phyloP scores from a whole-genome alignment of 1,140 invertebrate genomes.

The Thaumetopoea pityocampa region DNA sequence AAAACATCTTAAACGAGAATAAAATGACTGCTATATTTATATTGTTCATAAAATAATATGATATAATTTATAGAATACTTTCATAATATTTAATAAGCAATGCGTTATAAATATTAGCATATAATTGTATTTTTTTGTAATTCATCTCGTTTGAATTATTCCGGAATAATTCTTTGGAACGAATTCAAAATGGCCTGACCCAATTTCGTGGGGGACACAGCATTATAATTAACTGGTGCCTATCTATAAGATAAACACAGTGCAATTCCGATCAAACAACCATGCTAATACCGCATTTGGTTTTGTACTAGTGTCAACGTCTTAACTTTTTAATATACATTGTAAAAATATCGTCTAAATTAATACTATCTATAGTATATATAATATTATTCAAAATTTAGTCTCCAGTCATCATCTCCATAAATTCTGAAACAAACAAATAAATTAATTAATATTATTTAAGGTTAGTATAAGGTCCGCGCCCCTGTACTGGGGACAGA shows the following conservation, averaged over 20 bases:
- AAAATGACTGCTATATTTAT: conserved; percentile 12
- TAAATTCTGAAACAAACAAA: conserved; percentile 81
- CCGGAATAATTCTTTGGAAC: conserved; percentile 59
- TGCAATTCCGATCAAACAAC: conserved; percentile 34
- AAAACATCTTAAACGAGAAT: conserved; percentile 8
- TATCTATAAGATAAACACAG: conserved; percentile 65
- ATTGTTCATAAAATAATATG: conserved; percentile 15
- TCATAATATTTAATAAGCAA: conserved; percentile 17
- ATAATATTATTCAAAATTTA: conserved; percentile 59
- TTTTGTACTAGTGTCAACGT: conserved; percentile 64
- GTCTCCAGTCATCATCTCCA: conserved; percentile 92
- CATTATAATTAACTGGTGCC: conserved; percentile 27
- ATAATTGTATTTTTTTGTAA: conserved; percentile 45
- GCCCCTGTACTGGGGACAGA: too few relatives aligned
- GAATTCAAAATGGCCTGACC: conserved; percentile 32
- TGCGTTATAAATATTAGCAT: conserved; percentile 68
- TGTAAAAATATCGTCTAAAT: conserved; percentile 53
- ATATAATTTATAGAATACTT: conserved; percentile 4
- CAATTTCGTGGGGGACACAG: conserved; percentile 21
- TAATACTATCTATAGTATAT: conserved; percentile 50
- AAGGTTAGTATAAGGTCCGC: too few relatives aligned
- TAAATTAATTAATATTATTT: conserved; percentile 2
- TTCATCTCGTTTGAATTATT: conserved; percentile 60
- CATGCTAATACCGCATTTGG: conserved; percentile 66
- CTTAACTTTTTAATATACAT: conserved; percentile 45